Base-by-base conservation (phyloP, 2,113 vertebrate species). In the Tiliqua scincoides region DNA sequence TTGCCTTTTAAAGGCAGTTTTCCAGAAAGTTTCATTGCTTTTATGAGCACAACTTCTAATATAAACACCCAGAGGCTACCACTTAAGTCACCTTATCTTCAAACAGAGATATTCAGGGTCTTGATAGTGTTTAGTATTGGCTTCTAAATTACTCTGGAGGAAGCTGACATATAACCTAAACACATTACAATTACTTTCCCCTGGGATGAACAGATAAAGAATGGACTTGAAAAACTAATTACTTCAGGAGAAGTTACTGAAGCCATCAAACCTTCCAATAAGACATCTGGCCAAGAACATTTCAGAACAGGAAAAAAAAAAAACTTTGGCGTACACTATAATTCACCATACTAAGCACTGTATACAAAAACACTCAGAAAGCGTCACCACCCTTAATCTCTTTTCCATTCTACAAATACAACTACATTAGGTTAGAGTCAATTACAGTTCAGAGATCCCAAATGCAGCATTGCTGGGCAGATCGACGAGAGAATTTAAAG, bases 101-200 rank as follows among this genome's bases (percentile, higher is more conserved):
- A 73, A 32, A 48, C 3, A 87, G 57, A 83, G 68, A 75, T 87
- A 52, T n/a, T 73, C 1, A 85, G 25, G 1, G 14, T 71, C 40
- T 93, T 61, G 52, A 52, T 25, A 87, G 2, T 63, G 61, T 86
- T 83, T 61, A 86, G 52, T 67, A 48, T 35, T 76, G 37, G 70
- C 86, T 75, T 67, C 61, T 48, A 89, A 82, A 86, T 85, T 84
- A 90, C 71, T 89, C n/a, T 72, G 91, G 65, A 88, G 8, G 78
- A 82, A 85, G 52, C 74, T 79, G 30, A 81, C 80, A 90, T 40
- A 67, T 74, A 87, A 82, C 57, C 40, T 85, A 37, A 87, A 77
- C 81, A 90, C 57, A 91, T 17, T 91, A 74, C 30, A 37, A 57
- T 80, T 93, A 91, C 20, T 9, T 6, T 83, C 79, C 70, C 27